A percentile compares a stretch with the other conserved stretches of the same genome.
Conservation (phyloP, 2,888 invertebrate genomes). For the Cataglyphis altisquamis region DNA sequence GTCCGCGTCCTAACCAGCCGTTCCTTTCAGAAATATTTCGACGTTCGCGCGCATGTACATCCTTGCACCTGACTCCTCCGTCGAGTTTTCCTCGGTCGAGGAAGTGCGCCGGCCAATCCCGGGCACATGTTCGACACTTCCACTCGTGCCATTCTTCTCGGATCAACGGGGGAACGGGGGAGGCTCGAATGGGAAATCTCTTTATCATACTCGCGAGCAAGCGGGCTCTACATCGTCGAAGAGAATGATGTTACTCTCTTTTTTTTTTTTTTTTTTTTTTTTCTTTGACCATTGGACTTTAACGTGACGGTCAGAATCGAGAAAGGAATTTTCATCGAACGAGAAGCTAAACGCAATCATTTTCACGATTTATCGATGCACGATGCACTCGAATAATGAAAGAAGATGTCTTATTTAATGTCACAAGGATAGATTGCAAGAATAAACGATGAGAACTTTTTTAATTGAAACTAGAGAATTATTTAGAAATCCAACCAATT, state of each 20-base stretch:
- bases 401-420: not conserved
- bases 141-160: conserved; percentile 72
- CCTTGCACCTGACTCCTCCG: conserved; percentile 62
- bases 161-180: conserved; percentile 52
- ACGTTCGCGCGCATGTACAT: conserved; percentile 66
- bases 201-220: conserved; percentile 72
- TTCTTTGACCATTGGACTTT: conserved; percentile 37
- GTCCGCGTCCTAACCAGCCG: conserved; percentile 54
- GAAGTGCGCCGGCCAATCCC: conserved; percentile 69
- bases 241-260: not conserved
- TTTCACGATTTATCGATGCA: conserved; percentile 14
- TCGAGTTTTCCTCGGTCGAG: conserved; percentile 61
- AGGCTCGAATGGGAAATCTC: conserved; percentile 57
- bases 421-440: not conserved
- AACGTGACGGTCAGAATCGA: not conserved
- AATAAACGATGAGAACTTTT: not conserved
- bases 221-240: conserved; percentile 30
- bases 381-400: not conserved
- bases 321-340: conserved; percentile 20
- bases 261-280: conserved; percentile 9
- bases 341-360: conserved; percentile 6
- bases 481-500: not conserved
- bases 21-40: conserved; percentile 74
- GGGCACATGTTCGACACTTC: conserved; percentile 72
- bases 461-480: no score